Base-by-base conservation (phyloP, 2,888 invertebrate genomes). In the Blastobasis lacticolella region DNA sequence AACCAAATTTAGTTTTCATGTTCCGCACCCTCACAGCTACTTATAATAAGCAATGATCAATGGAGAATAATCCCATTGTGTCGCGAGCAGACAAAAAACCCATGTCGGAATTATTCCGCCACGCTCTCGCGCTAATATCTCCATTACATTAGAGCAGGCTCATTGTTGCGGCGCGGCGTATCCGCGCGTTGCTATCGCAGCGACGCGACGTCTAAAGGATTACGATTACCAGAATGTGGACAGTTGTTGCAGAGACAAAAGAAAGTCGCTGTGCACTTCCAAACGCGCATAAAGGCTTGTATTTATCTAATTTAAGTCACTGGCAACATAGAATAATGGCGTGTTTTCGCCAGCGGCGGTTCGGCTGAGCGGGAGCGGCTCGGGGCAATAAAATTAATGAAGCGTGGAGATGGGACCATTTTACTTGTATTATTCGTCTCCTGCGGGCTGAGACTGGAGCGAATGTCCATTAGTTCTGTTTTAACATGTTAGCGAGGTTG, bases 391-490 rank as follows among this genome's bases (percentile, higher is more conserved):
- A 88, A 87, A 80, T 85, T 87, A 88, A 87, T 88, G 88, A 88
- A 87, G 88, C 88, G 81, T 87, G 75, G 88, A 86, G 88, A 88
- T 86, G 87, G 87, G 87, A 87, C 86, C 87, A 87, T 88, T 88
- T 88, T 88, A 87, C 87, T 87, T 84, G 85, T 87, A 87, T 87
- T 88, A 88, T 87, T 87, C 87, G 81, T 86, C 87, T 87, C 86
- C 75, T 85, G 86, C 82, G 85, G 82, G 81, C 86, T 82, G 78
- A 81, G 85, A 85, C 86, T 85, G 86, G 73, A 88, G 81, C 87
- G 87, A 88, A 88, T 88, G 87, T 87, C 87, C 87, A 88, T 88
- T 88, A 87, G 88, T 88, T 88, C 88, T 87, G 86, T 88, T 88
- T 88, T 87, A 88, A 88, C 88, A 87, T 88, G 87, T 88, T 88